These are phyloP conservation scores for Alauda arvensis DNA, from an alignment of 2,797 vertebrate genomes.

Conservation along the genomic window DNA sequence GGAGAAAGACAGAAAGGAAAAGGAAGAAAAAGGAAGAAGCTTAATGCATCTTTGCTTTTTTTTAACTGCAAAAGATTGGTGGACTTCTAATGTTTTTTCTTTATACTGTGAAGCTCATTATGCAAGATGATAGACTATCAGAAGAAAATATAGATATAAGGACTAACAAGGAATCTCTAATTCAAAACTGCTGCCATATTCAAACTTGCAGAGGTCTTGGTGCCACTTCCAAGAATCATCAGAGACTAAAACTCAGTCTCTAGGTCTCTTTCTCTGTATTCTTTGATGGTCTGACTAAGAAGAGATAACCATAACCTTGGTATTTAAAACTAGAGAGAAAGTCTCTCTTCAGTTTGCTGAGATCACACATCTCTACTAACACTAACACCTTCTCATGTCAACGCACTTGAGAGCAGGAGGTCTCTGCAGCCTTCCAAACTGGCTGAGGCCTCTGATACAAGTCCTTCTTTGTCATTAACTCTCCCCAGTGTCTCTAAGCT, in stretches of 20 bases:
- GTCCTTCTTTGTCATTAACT: background rate
- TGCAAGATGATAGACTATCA: background rate
- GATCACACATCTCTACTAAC: background rate
- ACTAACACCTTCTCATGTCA: background rate
- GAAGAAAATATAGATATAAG: background rate
- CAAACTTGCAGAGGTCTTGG: background rate
- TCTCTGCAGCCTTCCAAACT: background rate
- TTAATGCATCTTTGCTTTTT: background rate
- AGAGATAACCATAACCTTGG: background rate
- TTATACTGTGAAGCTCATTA: background rate
- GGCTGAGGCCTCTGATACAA: background rate
- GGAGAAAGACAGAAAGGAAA: background rate
- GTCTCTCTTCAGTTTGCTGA: background rate
- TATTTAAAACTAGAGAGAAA: background rate
- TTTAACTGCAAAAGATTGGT: background rate
- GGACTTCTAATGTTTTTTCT: background rate
- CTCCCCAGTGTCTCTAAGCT: background rate
- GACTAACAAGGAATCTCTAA: background rate
- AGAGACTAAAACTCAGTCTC: background rate
- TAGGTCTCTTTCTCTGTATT: background rate
- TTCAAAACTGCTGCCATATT: background rate
- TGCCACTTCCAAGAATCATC: background rate
- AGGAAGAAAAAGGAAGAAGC: background rate
- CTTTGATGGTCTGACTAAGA: background rate
- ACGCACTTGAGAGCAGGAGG: background rate